Evolutionary conservation across 1,140 invertebrate species (phyloP).

Genomic region (Drosophila oshimai): DNA sequence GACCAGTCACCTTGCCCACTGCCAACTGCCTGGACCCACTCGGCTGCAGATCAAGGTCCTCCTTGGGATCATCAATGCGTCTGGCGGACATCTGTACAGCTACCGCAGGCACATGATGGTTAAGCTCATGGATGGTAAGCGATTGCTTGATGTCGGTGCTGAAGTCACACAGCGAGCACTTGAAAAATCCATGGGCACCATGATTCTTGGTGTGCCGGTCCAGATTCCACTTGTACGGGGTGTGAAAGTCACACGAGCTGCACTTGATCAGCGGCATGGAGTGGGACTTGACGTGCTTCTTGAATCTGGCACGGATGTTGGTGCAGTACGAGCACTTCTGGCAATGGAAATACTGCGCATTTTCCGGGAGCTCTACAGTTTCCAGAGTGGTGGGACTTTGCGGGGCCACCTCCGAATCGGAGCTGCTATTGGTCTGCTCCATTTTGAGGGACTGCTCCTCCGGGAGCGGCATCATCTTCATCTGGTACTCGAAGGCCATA

Average conservation of each 20-base stretch:
- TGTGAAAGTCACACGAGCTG: constrained; percentile 94
- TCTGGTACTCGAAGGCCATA: constrained; percentile 67
- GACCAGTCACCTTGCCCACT: not conserved
- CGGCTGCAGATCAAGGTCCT: constrained; percentile 16
- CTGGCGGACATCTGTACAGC: constrained; percentile 81
- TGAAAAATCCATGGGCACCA: constrained; percentile 89
- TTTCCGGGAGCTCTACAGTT: not conserved
- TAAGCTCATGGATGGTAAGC: constrained; percentile 94
- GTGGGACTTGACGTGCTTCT: constrained; percentile 97
- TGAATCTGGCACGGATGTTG: constrained; percentile 93
- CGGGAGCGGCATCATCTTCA: constrained; percentile 40
- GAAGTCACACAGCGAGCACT: constrained; percentile 94
- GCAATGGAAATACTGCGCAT: constrained; percentile 86
- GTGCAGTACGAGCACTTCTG: constrained; percentile 94
- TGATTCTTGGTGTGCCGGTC: constrained; percentile 96
- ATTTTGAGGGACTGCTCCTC: not conserved
- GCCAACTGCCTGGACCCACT: not conserved
- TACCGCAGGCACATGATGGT: constrained; percentile 91
- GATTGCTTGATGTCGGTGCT: constrained; percentile 96
- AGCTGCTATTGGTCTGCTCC: constrained; percentile 38
- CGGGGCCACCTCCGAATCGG: constrained; percentile 38
- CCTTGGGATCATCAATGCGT: constrained; percentile 69
- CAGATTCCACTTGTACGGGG: constrained; percentile 89
- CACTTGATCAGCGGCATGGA: constrained; percentile 97
- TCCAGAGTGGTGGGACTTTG: constrained; percentile 8